Evolutionary conservation across 2,888 invertebrate species (phyloP).

Genomic region (Sthenelais limicola): DNA sequence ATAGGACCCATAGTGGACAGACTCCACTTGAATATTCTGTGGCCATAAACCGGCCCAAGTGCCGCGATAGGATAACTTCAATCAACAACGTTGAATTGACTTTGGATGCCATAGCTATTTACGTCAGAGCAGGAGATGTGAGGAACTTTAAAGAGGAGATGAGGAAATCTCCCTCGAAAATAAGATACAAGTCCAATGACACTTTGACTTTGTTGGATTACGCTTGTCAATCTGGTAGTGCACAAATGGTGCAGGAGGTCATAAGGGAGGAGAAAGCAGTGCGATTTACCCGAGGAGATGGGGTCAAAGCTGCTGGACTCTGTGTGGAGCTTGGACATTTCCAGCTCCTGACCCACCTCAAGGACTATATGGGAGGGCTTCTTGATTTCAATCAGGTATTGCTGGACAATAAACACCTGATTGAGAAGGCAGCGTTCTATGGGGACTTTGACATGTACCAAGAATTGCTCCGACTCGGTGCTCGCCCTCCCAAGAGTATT

Average conservation of each 20-base stretch:
- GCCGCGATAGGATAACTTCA: background rate
- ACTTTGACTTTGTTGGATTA: background rate
- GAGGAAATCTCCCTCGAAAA: background rate
- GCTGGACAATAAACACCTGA: constrained; percentile 1
- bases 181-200: background rate
- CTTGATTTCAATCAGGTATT: background rate
- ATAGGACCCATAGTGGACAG: background rate
- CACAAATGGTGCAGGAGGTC: constrained; percentile 12
- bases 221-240: constrained; percentile 20
- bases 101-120: background rate
- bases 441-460: constrained; percentile 8
- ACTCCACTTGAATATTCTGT: constrained; percentile 9
- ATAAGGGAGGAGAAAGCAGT: background rate
- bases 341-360: background rate
- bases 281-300: background rate
- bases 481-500: background rate
- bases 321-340: constrained; percentile 15
- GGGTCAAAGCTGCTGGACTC: background rate
- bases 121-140: constrained; percentile 14
- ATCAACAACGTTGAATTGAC: background rate
- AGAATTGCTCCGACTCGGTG: constrained; percentile 8
- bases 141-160: background rate
- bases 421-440: constrained; percentile 3
- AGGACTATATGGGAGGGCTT: background rate
- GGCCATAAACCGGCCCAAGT: background rate